Percentiles rank a stretch among this genome's conserved stretches.
Conservation (phyloP, 2,797 vertebrate species). For the Limnodromus scolopaceus region DNA sequence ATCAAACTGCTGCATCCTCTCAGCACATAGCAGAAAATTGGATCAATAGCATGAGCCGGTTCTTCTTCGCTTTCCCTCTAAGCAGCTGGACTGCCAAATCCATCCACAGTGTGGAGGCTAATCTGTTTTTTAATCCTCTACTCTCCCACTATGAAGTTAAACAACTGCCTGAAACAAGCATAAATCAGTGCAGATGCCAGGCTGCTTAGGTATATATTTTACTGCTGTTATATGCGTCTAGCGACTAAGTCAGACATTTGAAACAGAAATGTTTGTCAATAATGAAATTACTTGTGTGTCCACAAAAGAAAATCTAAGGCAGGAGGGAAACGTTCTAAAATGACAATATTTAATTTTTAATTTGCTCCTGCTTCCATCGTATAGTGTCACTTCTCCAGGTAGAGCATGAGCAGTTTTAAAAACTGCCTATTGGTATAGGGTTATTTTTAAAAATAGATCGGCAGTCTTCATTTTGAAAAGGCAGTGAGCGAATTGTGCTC, state of each 20-base stretch:
- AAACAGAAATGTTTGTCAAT: not conserved
- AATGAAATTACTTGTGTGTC: not conserved
- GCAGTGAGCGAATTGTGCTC: not conserved
- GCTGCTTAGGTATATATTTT: not conserved
- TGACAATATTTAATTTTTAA: not conserved
- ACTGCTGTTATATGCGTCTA: not conserved
- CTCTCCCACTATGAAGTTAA: conserved; percentile 3
- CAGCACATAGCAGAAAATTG: not conserved
- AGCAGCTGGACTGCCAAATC: conserved; percentile 38
- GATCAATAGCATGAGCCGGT: not conserved
- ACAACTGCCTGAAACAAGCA: not conserved
- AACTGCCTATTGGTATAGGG: not conserved
- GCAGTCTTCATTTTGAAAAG: not conserved
- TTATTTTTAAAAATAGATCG: not conserved
- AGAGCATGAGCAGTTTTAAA: not conserved
- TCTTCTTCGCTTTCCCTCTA: conserved; percentile 7
- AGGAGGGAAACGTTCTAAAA: not conserved
- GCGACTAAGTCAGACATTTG: not conserved
- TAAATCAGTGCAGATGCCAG: not conserved
- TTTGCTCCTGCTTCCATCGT: not conserved
- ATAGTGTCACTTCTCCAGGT: not conserved
- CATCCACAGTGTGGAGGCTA: not conserved
- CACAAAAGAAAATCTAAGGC: not conserved
- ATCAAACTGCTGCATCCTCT: not conserved
- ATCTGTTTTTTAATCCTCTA: not conserved